Evolutionary conservation across 2,113 vertebrate species (phyloP).

Genomic region (Cryptoleucopteryx plumbea): DNA sequence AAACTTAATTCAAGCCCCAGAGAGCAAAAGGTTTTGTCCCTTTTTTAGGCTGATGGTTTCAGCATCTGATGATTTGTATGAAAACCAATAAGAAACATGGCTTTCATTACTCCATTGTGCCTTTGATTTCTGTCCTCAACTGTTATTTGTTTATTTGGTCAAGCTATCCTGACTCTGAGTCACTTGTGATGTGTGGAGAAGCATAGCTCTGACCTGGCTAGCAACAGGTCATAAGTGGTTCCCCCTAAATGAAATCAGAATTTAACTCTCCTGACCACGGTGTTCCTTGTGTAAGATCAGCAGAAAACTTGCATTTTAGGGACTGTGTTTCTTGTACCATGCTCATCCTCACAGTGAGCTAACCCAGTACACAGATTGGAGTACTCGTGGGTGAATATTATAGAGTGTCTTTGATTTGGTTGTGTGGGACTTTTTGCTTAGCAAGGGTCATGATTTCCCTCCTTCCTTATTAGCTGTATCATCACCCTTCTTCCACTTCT

Average conservation of each 20-base stretch:
- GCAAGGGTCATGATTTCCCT: background rate
- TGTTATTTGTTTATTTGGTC: conserved; percentile 38
- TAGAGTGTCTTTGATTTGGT: background rate
- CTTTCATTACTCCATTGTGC: conserved; percentile 13
- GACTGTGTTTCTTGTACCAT: background rate
- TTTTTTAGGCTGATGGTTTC: background rate
- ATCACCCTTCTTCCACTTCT: background rate
- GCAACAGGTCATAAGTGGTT: background rate
- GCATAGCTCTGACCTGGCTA: background rate
- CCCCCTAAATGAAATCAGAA: background rate
- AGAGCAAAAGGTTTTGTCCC: background rate
- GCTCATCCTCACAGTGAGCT: background rate
- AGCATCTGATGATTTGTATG: background rate
- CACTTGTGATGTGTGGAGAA: background rate
- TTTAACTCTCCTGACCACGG: background rate
- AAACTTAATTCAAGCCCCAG: background rate
- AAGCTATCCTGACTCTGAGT: conserved; percentile 32
- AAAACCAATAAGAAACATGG: background rate
- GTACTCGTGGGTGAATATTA: background rate
- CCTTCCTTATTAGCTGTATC: background rate
- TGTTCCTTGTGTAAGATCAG: background rate
- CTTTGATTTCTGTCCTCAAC: conserved; percentile 38
- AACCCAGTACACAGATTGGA: background rate
- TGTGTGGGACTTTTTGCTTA: background rate
- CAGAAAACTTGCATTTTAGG: background rate